These are phyloP conservation scores for Lampropteryx suffumata DNA, from an alignment of 2,888 invertebrate species.

Conservation along the genomic window DNA sequence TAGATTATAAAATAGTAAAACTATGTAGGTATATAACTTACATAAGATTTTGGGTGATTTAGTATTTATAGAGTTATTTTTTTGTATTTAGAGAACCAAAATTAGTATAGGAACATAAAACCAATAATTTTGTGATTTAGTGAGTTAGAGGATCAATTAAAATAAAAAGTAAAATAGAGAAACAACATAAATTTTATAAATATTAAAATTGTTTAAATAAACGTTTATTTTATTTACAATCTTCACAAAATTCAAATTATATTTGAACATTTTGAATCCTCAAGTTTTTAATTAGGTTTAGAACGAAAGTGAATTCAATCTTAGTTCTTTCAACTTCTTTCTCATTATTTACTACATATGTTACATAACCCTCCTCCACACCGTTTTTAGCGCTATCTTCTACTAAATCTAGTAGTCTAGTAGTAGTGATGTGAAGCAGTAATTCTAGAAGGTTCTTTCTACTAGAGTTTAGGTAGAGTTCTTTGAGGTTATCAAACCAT, in stretches of 20 bases:
- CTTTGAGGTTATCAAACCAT: slow-evolving; percentile 58
- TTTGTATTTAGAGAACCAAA: too few relatives aligned
- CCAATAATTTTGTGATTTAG: slow-evolving; percentile 26
- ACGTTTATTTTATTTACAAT: slow-evolving; percentile 2
- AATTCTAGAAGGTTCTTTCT: slow-evolving; percentile 46
- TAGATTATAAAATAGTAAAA: too few relatives aligned
- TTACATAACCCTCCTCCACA: slow-evolving; percentile 42
- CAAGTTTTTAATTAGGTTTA: slow-evolving; percentile 46
- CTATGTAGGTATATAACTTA: too few relatives aligned
- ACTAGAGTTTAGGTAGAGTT: slow-evolving; percentile 44
- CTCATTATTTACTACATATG: slow-evolving; percentile 43
- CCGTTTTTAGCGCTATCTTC: slow-evolving; percentile 49
- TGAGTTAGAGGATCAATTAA: too few relatives aligned
- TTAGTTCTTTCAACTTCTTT: slow-evolving; percentile 39
- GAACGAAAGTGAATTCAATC: slow-evolving; percentile 48
- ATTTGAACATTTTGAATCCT: neutral
- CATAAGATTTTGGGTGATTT: too few relatives aligned
- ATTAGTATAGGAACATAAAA: neutral
- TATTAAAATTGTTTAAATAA: neutral
- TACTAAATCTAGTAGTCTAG: slow-evolving; percentile 50
- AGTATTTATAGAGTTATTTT: too few relatives aligned
- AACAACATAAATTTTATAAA: too few relatives aligned
- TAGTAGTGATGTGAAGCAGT: slow-evolving; percentile 50
- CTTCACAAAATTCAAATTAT: neutral
- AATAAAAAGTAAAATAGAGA: too few relatives aligned